Percentiles rank a stretch among this genome's conserved stretches.
Evolutionary conservation across 2,113 vertebrate species (phyloP).

Genomic region (Xenus cinereus): DNA sequence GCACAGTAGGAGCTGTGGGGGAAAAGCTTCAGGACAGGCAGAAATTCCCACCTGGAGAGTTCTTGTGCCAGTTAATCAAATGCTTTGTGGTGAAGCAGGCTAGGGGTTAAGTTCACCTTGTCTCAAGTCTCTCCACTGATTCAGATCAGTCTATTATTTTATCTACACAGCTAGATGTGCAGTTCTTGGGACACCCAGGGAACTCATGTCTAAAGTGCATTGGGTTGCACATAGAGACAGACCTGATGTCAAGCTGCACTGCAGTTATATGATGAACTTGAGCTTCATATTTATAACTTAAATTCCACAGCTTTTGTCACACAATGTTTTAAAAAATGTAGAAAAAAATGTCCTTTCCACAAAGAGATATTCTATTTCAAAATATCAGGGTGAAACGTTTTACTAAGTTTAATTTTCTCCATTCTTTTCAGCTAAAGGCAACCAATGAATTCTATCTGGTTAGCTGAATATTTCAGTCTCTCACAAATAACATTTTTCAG

Average conservation of each 20-base stretch:
- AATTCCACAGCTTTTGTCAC: background rate
- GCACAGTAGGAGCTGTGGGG: background rate
- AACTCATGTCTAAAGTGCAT: background rate
- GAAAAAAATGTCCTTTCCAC: background rate
- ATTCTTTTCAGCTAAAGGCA: background rate
- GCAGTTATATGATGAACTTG: background rate
- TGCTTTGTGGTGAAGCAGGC: background rate
- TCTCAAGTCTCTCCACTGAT: background rate
- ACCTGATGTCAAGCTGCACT: background rate
- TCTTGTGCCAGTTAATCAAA: background rate
- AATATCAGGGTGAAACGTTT: background rate
- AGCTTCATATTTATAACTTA: background rate
- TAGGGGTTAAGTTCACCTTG: constrained; percentile 3
- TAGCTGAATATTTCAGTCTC: constrained; percentile 6
- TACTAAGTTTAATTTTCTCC: background rate
- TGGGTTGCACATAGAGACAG: background rate
- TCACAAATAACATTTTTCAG: background rate
- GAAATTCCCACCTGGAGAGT: background rate
- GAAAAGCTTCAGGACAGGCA: background rate
- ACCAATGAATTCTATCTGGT: background rate
- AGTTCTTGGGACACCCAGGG: background rate
- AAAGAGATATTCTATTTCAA: background rate
- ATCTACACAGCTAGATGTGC: background rate
- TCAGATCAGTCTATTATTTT: background rate
- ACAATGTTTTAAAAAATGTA: background rate